phyloP scores from a whole-genome alignment of 2,888 invertebrate species.

The Plemyria rubiginata region DNA sequence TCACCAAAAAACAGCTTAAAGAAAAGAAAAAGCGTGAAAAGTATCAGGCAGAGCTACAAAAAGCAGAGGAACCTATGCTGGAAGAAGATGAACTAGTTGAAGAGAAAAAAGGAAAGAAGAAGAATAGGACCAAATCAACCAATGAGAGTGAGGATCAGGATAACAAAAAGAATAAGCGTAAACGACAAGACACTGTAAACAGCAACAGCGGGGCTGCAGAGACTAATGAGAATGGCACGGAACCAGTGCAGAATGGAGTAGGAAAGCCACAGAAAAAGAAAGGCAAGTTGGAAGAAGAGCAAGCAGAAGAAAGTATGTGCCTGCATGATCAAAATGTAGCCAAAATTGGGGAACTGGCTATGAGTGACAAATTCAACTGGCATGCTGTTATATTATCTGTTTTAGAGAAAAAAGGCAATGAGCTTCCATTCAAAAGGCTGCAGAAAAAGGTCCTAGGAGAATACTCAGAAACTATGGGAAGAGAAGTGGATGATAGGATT shows the following conservation, averaged over 20 bases:
- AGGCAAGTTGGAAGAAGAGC: slow-evolving; percentile 61
- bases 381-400: slow-evolving; percentile 78
- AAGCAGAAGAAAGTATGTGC: slow-evolving; percentile 66
- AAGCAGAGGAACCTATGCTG: slow-evolving; percentile 59
- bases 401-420: slow-evolving; percentile 83
- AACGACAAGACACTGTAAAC: slow-evolving; percentile 72
- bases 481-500: slow-evolving; percentile 86
- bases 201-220: slow-evolving; percentile 46
- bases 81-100: slow-evolving; percentile 56
- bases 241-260: slow-evolving; percentile 46
- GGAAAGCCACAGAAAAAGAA: slow-evolving; percentile 67
- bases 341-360: slow-evolving; percentile 64
- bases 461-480: slow-evolving; percentile 81
- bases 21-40: slow-evolving; percentile 78
- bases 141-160: slow-evolving; percentile 55
- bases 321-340: slow-evolving; percentile 79
- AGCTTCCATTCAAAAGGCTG: slow-evolving; percentile 89
- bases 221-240: slow-evolving; percentile 38
- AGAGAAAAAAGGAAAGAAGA: slow-evolving; percentile 73
- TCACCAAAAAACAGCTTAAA: slow-evolving; percentile 77
- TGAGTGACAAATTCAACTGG: slow-evolving; percentile 78
- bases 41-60: slow-evolving; percentile 76
- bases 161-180: slow-evolving; percentile 69
- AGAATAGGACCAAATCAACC: slow-evolving; percentile 65
- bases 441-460: slow-evolving; percentile 90